These are phyloP conservation scores for Arge pagana DNA, from an alignment of 2,888 invertebrate species.

Conservation along the genomic window DNA sequence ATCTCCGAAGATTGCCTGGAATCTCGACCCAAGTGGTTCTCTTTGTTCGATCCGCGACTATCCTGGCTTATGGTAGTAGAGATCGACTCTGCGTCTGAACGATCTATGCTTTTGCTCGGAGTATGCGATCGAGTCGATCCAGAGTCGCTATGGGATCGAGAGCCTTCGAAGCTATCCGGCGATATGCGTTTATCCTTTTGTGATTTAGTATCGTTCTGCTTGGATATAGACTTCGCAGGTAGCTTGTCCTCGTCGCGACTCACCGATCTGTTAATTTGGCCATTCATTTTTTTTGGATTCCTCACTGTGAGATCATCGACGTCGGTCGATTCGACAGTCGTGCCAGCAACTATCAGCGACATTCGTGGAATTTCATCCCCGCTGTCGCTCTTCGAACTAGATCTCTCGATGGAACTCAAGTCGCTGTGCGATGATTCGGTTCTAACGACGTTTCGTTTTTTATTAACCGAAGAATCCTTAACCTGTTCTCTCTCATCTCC, in stretches of 20 bases:
- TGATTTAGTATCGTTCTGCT: constrained; percentile 54
- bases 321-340: constrained; percentile 51
- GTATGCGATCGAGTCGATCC: constrained; percentile 72
- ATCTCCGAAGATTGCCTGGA: constrained; percentile 54
- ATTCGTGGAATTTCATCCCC: constrained; percentile 55
- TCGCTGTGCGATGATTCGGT: constrained; percentile 47
- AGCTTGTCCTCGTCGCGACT: constrained; percentile 50
- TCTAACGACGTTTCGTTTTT: constrained; percentile 53
- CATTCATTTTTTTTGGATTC: constrained; percentile 58
- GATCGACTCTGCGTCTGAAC: constrained; percentile 82
- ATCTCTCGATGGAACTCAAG: constrained; percentile 36
- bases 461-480: constrained; percentile 68
- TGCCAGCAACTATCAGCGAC: constrained; percentile 60
- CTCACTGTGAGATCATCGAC: constrained; percentile 36
- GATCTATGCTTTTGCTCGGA: constrained; percentile 63
- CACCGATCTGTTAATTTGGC: constrained; percentile 54
- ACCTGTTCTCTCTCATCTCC: constrained; percentile 77
- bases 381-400: constrained; percentile 45
- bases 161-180: constrained; percentile 64
- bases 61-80: constrained; percentile 80
- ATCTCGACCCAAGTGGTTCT: constrained; percentile 53
- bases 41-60: constrained; percentile 68
- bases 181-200: constrained; percentile 58
- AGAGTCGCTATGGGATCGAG: constrained; percentile 73
- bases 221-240: constrained; percentile 43